These are phyloP conservation scores for Pseudachorutes palmiensis DNA, from an alignment of 1,140 invertebrate genomes.

Conservation along the genomic window DNA sequence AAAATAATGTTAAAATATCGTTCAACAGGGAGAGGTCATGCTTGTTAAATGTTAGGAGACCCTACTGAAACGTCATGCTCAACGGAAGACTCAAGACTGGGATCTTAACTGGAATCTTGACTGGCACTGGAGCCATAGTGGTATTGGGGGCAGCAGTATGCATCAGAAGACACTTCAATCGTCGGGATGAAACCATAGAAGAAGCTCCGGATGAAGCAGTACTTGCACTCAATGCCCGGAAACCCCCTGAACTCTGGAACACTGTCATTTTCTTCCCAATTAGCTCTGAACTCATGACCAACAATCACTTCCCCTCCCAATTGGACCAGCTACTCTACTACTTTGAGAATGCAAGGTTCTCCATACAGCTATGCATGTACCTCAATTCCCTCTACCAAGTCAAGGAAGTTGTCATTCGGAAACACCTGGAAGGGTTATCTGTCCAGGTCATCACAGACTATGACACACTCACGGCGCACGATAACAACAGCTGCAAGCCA, in stretches of 20 bases:
- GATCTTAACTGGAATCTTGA: too few relatives aligned
- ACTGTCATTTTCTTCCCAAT: slow-evolving; percentile 24
- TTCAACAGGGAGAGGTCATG: too few relatives aligned
- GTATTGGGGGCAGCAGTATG: too few relatives aligned
- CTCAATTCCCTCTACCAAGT: slow-evolving; percentile 13
- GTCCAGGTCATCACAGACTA: slow-evolving; percentile 29
- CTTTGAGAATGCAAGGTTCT: slow-evolving; percentile 17
- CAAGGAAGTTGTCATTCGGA: slow-evolving; percentile 15
- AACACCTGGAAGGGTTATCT: slow-evolving; percentile 15
- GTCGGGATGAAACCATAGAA: too few relatives aligned
- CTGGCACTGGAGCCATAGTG: too few relatives aligned
- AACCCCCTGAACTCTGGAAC: slow-evolving; percentile 26
- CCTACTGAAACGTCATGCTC: too few relatives aligned
- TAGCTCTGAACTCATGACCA: background rate
- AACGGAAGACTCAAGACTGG: too few relatives aligned
- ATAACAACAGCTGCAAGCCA: slow-evolving; percentile 12
- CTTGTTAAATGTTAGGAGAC: too few relatives aligned
- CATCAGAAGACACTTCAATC: too few relatives aligned
- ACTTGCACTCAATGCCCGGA: too few relatives aligned
- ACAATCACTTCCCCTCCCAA: slow-evolving; percentile 6
- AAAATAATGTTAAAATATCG: too few relatives aligned
- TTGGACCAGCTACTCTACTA: slow-evolving; percentile 21
- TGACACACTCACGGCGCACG: slow-evolving; percentile 24
- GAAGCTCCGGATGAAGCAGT: too few relatives aligned
- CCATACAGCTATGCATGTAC: slow-evolving; percentile 26